Base-by-base conservation (phyloP, 2,888 invertebrate genomes). In the Pristionchus entomophagus region DNA sequence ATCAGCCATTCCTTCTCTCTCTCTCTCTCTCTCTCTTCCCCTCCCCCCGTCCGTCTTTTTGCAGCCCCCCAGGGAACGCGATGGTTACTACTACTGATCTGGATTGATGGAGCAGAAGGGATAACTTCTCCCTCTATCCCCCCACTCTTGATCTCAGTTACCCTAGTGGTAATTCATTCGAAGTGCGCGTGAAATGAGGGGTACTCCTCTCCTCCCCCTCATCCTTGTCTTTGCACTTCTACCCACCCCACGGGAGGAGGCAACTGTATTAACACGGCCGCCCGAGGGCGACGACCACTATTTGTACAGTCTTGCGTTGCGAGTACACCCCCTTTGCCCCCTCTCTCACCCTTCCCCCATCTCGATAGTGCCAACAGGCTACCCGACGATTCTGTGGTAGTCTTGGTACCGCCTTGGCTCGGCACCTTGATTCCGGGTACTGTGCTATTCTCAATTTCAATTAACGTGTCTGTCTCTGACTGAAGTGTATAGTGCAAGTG, bases 211-310 rank as follows among this genome's bases (percentile, higher is more conserved):
- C 45, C 45, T 45, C 45, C 45, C 45, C 1, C 73, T 45, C 26
- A 32, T 26, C 45, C 41, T 73, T 73, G 73, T 73, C 73, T 73
- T 73, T 73, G 73, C 73, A 73, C 73, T 73, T 73, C 41, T 45
- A 45, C 73, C 73, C 41, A 1, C 10, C 35, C 10, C 10, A n/a
- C 56, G 56, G 2, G 65, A 14, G 65, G 56, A 35, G 65, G 73
- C 73, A 73, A 73, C 73, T 73, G 73, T 73, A 73, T 73, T 73
- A 73, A 73, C 73, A 73, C 73, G 73, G n/a, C 41, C 19, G 35
- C 65, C 65, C 35, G 5, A n/a, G 22, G 22, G 69, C 35, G 12
- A 8, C 59, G 22, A 26, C 14, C 59, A 19, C 12, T 73, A 26
- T 73, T 73, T 73, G 73, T 45, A 73, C 73, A 73, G 73, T 73